A percentile compares a stretch with the other conserved stretches of the same genome.
Conservation (phyloP, 2,113 vertebrate genomes). For the Steatornis caripensis region DNA sequence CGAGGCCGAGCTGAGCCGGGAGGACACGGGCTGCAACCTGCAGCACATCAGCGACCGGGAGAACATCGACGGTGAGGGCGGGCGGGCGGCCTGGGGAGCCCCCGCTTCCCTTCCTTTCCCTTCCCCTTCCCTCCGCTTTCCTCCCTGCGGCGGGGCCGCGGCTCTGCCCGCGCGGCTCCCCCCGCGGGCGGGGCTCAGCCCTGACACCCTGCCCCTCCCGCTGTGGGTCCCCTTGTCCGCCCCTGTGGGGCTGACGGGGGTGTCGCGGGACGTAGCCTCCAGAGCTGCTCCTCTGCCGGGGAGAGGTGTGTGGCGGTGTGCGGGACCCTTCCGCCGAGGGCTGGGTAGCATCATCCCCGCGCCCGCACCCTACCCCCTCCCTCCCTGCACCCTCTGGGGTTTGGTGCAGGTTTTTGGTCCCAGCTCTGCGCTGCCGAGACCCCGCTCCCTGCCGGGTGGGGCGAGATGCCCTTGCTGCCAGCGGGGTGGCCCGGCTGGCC, state of each 20-base stretch:
- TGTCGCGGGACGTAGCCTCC: not conserved
- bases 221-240: not conserved
- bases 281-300: not conserved
- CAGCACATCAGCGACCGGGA: slow-evolving; percentile 98
- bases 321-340: not conserved
- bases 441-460: not conserved
- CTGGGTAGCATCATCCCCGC: not conserved
- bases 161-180: not conserved
- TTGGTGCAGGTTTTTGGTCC: not conserved
- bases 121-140: not conserved
- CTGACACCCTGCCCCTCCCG: not conserved
- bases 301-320: not conserved
- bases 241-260: not conserved
- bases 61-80: slow-evolving; percentile 88
- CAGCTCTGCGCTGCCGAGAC: not conserved
- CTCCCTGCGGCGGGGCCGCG: not conserved
- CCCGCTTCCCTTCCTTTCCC: not conserved
- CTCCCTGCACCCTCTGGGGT: not conserved
- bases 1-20: slow-evolving; percentile 89
- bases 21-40: slow-evolving; percentile 95
- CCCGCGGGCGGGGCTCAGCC: not conserved
- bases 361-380: no score
- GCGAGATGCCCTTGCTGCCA: not conserved
- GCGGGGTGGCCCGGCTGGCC: not conserved
- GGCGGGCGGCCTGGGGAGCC: not conserved